These are phyloP conservation scores for Seira sanloemensis DNA, from an alignment of 2,888 invertebrate genomes.

Conservation along the genomic window DNA sequence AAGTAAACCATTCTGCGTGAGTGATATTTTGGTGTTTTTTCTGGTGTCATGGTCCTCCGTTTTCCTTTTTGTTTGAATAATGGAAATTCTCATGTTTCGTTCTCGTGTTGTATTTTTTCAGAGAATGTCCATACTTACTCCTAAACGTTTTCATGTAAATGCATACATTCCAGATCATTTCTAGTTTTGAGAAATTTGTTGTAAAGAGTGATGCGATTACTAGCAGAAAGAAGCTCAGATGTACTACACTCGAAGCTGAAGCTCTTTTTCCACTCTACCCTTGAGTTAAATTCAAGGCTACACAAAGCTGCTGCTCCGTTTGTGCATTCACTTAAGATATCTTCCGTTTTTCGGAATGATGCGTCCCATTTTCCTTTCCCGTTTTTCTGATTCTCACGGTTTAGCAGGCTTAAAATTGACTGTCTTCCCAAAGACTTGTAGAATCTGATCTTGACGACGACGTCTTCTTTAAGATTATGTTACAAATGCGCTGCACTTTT, in stretches of 20 bases:
- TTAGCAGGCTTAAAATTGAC: constrained; percentile 40
- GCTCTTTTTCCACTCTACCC: neutral
- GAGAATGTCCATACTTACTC: constrained; percentile 38
- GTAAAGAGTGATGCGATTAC: constrained; percentile 53
- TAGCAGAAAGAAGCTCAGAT: constrained; percentile 20
- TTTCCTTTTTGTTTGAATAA: constrained; percentile 16
- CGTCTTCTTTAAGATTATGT: constrained; percentile 20
- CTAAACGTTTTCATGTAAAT: constrained; percentile 28
- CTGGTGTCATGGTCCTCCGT: neutral
- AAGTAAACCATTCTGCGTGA: neutral
- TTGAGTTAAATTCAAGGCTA: constrained; percentile 26
- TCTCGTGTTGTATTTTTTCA: constrained; percentile 19
- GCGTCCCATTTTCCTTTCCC: neutral
- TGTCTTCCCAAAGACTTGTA: constrained; percentile 10
- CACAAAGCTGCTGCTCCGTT: constrained; percentile 54
- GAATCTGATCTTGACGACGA: constrained; percentile 21
- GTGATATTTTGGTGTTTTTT: neutral
- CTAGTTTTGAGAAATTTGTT: constrained; percentile 33
- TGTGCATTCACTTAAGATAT: constrained; percentile 43
- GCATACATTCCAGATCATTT: constrained; percentile 44
- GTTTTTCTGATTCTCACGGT: constrained; percentile 13
- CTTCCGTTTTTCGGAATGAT: constrained; percentile 14
- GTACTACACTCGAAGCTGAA: constrained; percentile 24
- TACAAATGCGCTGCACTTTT: neutral
- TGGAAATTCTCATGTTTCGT: constrained; percentile 53